Conservation (phyloP, 1,140 invertebrate species). For the Leptinotarsa texana region DNA sequence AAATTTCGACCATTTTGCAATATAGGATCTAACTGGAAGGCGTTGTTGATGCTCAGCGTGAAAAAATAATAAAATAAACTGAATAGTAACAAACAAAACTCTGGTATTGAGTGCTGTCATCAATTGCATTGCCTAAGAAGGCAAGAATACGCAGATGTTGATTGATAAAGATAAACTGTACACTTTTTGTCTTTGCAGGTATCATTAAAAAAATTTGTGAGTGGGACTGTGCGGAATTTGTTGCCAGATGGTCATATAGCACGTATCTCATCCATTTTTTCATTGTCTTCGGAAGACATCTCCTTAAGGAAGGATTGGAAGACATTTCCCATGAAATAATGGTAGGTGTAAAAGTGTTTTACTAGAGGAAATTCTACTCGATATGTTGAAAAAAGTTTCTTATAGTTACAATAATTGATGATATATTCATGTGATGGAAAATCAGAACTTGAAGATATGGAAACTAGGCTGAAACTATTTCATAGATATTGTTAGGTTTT, state of each 20-base stretch:
- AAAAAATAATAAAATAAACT: too few species aligned
- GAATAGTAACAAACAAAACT: too few species aligned
- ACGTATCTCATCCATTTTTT: conserved; percentile 8
- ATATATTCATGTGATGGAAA: too few species aligned
- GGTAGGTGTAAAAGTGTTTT: background rate
- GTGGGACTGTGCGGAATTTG: background rate
- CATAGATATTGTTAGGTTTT: too few species aligned
- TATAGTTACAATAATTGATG: too few species aligned
- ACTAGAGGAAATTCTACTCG: too few species aligned
- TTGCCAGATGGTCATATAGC: conserved; percentile 6
- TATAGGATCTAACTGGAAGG: too few species aligned
- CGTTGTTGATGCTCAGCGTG: too few species aligned
- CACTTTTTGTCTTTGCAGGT: background rate
- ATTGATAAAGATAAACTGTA: background rate
- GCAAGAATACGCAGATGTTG: background rate
- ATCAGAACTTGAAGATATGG: too few species aligned
- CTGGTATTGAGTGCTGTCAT: background rate
- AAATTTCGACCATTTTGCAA: too few species aligned
- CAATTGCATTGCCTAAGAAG: background rate
- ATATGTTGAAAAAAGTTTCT: too few species aligned
- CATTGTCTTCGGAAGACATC: conserved; percentile 2
- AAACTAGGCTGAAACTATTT: too few species aligned
- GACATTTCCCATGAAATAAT: conserved; percentile 6
- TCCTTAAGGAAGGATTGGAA: background rate
- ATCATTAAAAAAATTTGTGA: background rate